Conservation (phyloP, 2,888 invertebrate species). For the Nyleta sp. region DNA sequence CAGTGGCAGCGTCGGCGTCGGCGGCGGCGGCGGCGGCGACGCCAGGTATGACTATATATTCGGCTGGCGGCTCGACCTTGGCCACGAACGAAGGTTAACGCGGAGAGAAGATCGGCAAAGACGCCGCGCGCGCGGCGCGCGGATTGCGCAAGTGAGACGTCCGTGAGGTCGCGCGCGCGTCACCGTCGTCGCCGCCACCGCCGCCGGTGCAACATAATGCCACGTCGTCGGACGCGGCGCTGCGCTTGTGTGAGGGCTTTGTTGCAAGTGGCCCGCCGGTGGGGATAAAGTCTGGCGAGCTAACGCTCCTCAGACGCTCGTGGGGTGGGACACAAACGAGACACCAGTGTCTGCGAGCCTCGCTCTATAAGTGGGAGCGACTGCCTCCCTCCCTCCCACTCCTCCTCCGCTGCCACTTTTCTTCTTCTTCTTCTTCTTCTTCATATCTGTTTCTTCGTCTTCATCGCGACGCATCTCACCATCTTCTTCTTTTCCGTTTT, state of each 20-base stretch:
- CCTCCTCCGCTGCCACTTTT: too few species aligned
- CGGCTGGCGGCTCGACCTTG: slow-evolving; percentile 65
- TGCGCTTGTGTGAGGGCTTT: slow-evolving; percentile 57
- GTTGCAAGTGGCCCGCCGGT: slow-evolving; percentile 45
- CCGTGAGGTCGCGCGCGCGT: slow-evolving; percentile 46
- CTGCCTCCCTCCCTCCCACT: slow-evolving; percentile 9
- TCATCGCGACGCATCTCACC: too few species aligned
- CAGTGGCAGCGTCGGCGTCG: too few species aligned
- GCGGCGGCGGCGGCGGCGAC: slow-evolving; percentile 25
- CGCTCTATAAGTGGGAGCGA: slow-evolving; percentile 29
- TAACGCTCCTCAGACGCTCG: slow-evolving; percentile 32
- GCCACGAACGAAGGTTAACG: slow-evolving; percentile 66
- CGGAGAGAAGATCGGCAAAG: slow-evolving; percentile 51
- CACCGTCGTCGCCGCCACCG: slow-evolving; percentile 22
- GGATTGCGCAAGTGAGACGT: slow-evolving; percentile 64
- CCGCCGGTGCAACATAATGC: slow-evolving; percentile 55
- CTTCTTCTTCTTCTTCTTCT: too few species aligned
- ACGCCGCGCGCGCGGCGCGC: slow-evolving; percentile 57
- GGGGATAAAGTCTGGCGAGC: slow-evolving; percentile 40
- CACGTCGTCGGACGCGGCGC: slow-evolving; percentile 34
- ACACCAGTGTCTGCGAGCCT: slow-evolving; percentile 50
- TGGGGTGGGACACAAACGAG: slow-evolving; percentile 40
- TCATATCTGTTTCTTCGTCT: too few species aligned
- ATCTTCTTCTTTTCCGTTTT: too few species aligned
- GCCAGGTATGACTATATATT: slow-evolving; percentile 56